Evolutionary conservation across 2,113 vertebrate genomes (phyloP).

Genomic region (Columbina picui): DNA sequence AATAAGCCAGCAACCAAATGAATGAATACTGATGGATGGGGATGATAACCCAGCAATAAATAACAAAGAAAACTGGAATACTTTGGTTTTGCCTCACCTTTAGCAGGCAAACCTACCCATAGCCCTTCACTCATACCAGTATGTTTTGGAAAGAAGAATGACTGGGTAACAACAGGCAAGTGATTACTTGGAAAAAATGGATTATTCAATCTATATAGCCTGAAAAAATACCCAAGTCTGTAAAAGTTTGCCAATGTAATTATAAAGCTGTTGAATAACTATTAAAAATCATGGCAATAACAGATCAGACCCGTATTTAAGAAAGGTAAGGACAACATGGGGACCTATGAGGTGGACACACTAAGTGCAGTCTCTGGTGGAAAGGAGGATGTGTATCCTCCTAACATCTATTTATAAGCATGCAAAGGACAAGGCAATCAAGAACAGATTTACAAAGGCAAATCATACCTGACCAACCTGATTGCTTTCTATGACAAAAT

Average conservation of each 20-base stretch:
- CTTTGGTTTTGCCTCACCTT: neutral
- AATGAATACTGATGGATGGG: neutral
- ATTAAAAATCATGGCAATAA: neutral
- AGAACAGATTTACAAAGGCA: neutral
- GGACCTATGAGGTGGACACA: neutral
- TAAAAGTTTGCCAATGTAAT: neutral
- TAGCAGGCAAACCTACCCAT: neutral
- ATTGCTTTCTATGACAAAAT: no score
- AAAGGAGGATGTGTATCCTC: neutral
- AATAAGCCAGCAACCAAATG: neutral
- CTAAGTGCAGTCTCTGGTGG: neutral
- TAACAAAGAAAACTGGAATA: neutral
- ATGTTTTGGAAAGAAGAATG: neutral
- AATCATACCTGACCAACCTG: no score
- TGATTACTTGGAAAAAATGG: neutral
- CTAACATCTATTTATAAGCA: neutral
- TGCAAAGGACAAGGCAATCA: neutral
- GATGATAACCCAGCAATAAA: neutral
- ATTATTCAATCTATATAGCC: neutral
- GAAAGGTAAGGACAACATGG: neutral
- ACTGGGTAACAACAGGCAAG: neutral
- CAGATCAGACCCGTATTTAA: neutral
- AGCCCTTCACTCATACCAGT: neutral
- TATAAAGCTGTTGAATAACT: neutral
- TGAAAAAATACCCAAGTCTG: neutral